Evolutionary conservation across 2,113 vertebrate genomes (phyloP).

Genomic region (Siphamia tubifer): DNA sequence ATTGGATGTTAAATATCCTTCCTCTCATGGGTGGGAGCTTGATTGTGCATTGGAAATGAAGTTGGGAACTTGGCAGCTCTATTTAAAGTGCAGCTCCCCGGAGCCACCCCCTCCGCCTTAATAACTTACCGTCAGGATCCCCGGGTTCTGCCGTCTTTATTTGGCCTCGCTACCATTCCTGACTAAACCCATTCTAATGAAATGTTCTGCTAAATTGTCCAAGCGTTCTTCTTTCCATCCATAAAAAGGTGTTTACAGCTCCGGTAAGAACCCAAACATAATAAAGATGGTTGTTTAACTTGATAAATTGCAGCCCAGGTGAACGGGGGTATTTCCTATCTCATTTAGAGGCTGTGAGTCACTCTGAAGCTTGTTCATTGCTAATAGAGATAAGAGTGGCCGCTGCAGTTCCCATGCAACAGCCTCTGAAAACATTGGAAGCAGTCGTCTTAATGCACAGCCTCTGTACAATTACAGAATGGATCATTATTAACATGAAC

Average conservation of each 20-base stretch:
- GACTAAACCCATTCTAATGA: slow-evolving; percentile 56
- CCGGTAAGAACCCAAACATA: slow-evolving; percentile 39
- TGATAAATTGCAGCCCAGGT: slow-evolving; percentile 28
- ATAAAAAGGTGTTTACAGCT: slow-evolving; percentile 45
- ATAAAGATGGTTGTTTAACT: slow-evolving; percentile 38
- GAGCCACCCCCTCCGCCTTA: slow-evolving; percentile 64
- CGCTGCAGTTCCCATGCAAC: neutral
- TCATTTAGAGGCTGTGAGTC: neutral
- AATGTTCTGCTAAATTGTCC: slow-evolving; percentile 59
- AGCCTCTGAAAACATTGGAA: no score
- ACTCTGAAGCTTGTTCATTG: neutral
- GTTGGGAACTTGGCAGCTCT: slow-evolving; percentile 71
- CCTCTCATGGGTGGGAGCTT: slow-evolving; percentile 67
- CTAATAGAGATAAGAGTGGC: neutral
- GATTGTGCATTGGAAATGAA: slow-evolving; percentile 81
- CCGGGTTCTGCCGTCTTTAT: slow-evolving; percentile 47
- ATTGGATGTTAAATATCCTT: slow-evolving; percentile 74
- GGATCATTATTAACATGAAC: no score
- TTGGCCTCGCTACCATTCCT: slow-evolving; percentile 25
- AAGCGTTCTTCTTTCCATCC: slow-evolving; percentile 43
- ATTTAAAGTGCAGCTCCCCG: slow-evolving; percentile 74
- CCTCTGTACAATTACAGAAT: no score
- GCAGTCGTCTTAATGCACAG: no score
- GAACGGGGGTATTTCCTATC: slow-evolving; percentile 1
- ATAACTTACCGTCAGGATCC: slow-evolving; percentile 67